Evolutionary conservation across 2,888 invertebrate genomes (phyloP), one percentile per base, ranked within the genome.

Genomic region (Drosophila niveifrons): DNA sequence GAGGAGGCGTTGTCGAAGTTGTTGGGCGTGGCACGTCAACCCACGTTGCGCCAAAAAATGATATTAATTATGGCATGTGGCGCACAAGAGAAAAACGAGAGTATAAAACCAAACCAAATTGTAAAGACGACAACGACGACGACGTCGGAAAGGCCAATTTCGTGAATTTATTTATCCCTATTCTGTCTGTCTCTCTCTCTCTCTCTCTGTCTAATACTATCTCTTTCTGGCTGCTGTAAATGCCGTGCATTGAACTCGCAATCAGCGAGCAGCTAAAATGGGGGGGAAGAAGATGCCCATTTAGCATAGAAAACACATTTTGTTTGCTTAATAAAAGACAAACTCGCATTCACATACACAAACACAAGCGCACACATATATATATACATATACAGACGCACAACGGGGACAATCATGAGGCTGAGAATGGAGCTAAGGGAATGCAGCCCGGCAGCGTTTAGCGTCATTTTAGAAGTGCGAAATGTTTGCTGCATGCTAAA

Each of bases 401-500:
- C 23, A 31, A 44, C 29, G 15, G 53, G 43, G 34, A 66, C 39
- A 50, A 47, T 62, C 29, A 75, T 23, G 63, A 55, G 53, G 44
- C 36, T 58, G 17, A 15, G 41, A 44, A 41, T 15, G 39, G 6
- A 36, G 18, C 47, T 18, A 34, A 31, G 8, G 13, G 41, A 46
- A 50, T 64, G 47, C 62, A 53, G n/a, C 52, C 44, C 66, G 57
- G 66, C 56, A 75, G 23, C 71, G 69, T 85, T 88, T 75, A 88
- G 80, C 78, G 71, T 74, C 75, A 75, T 64, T 85, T 83, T 71
- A 75, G 66, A 86, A 83, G 83, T 82, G 88, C 72, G 80, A 82
- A 88, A 67, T 79, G 82, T 72, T 85, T 65, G 77, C 83, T 74
- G 78, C 88, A 80, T 70, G 80, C 82, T 78, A 82, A 75, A 86